Conservation (phyloP, 2,888 invertebrate genomes). For the Coenonympha glycerion region DNA sequence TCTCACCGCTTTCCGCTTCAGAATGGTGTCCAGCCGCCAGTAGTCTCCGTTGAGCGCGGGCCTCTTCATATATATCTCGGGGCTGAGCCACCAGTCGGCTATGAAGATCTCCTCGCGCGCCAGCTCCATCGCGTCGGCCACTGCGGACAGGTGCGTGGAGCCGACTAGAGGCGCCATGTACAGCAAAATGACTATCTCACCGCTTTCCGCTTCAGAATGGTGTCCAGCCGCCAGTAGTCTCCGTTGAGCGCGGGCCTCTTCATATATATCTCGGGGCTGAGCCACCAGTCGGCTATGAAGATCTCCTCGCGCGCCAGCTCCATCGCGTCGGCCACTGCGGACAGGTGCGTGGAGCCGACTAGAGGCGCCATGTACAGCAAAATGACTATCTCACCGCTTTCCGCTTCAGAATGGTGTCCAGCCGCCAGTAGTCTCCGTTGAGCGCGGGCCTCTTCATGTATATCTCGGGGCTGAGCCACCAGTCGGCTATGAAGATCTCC, state of each 20-base stretch:
- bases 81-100: constrained; percentile 99
- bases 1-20: constrained; percentile 89
- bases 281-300: too few relatives aligned
- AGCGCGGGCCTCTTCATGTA: constrained; percentile 92
- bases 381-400: constrained; percentile 82
- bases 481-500: constrained; percentile 98
- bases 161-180: constrained; percentile 93
- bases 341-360: too few relatives aligned
- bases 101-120: constrained; percentile 98
- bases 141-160: constrained; percentile 87
- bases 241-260: too few relatives aligned
- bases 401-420: constrained; percentile 88
- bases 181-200: constrained; percentile 73
- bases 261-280: too few relatives aligned
- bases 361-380: too few relatives aligned
- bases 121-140: constrained; percentile 91
- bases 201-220: too few relatives aligned
- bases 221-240: too few relatives aligned
- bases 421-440: constrained; percentile 89
- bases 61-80: constrained; percentile 95
- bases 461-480: constrained; percentile 99
- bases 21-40: constrained; percentile 90
- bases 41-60: constrained; percentile 88
- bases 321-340: too few relatives aligned
- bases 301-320: too few relatives aligned